phyloP scores from a whole-genome alignment of 2,888 invertebrate genomes.

The Synanthedon tipuliformis region DNA sequence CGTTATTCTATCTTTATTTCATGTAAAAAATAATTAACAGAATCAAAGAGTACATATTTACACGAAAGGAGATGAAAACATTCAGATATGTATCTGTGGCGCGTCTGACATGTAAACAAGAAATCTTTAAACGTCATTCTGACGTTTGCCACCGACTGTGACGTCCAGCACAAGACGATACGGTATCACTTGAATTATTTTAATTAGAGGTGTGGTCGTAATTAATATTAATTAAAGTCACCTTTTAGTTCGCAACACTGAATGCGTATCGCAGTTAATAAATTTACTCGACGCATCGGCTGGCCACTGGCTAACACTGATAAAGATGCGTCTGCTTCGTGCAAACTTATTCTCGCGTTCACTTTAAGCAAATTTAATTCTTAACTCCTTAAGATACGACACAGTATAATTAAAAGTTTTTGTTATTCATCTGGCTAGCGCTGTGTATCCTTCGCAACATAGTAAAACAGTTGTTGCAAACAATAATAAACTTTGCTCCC shows the following conservation, averaged over 20 bases:
- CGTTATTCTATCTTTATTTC: too few relatives aligned
- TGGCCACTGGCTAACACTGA: constrained; percentile 46
- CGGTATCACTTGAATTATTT: constrained; percentile 60
- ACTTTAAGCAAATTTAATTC: background rate
- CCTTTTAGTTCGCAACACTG: constrained; percentile 64
- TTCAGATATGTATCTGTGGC: too few relatives aligned
- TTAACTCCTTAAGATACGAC: background rate
- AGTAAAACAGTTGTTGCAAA: constrained; percentile 23
- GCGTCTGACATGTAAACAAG: background rate
- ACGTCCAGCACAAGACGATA: constrained; percentile 27
- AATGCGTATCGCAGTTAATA: constrained; percentile 69
- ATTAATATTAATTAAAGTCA: constrained; percentile 70
- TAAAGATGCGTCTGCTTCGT: constrained; percentile 47
- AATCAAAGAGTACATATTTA: too few relatives aligned
- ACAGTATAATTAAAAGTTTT: background rate
- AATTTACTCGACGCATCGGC: constrained; percentile 59
- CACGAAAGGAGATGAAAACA: too few relatives aligned
- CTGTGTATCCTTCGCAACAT: constrained; percentile 22
- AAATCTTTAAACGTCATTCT: background rate
- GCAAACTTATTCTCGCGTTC: background rate
- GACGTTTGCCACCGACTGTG: constrained; percentile 23
- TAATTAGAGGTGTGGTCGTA: constrained; percentile 68
- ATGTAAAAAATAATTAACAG: too few relatives aligned
- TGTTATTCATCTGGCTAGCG: constrained; percentile 17
- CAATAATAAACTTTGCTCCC: constrained; percentile 31